Base-by-base conservation (phyloP, 2,113 vertebrate species). In the Scomber colias region DNA sequence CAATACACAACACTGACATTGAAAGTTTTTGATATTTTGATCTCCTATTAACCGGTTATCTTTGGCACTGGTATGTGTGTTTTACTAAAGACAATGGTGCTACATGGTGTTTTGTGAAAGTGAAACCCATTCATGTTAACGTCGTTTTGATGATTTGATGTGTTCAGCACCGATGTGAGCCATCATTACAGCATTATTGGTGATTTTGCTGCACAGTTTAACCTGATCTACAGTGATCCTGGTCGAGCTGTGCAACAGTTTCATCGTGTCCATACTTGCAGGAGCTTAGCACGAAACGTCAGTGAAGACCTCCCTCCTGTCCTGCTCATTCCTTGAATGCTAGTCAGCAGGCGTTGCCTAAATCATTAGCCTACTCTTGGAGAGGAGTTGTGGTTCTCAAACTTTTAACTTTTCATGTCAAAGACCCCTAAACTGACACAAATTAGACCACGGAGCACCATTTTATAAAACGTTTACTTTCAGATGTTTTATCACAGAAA, bases 231-330 rank as follows among this genome's bases (percentile, higher is more conserved):
- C 75, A n/a, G 1, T 8, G 49, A 49, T 79, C 50, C 40, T 12
- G 13, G 14, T 0, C 12, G 62, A 71, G 46, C 31, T 55, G 5
- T 70, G 60, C 40, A 21, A 63, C 46, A 21, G 14, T 48, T 67
- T 2, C 64, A 55, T 69, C 93, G 16, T 90, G 93, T 84, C 24
- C 16, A 35, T 84, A 90, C 93, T 72, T 83, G 93, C 73, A 67
- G 48, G 61, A 67, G 14, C 55, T 16, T 0, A 79, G 67, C 54
- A 40, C 31, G 56, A 75, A 21, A 63, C 44, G 51, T 79, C 64
- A 64, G 50, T 44, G 21, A 69, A 63, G 57, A 70, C 30, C 46
- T 73, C 50, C 17, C 48, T 49, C 35, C 30, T 54, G 50, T 35
- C 30, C 48, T 65, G 27, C 72, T 90, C 88, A 90, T 93, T 90